Percentiles rank a stretch among this genome's conserved stretches.
phyloP scores from a whole-genome alignment of 2,797 vertebrate genomes.

The Cossypha heuglini region DNA sequence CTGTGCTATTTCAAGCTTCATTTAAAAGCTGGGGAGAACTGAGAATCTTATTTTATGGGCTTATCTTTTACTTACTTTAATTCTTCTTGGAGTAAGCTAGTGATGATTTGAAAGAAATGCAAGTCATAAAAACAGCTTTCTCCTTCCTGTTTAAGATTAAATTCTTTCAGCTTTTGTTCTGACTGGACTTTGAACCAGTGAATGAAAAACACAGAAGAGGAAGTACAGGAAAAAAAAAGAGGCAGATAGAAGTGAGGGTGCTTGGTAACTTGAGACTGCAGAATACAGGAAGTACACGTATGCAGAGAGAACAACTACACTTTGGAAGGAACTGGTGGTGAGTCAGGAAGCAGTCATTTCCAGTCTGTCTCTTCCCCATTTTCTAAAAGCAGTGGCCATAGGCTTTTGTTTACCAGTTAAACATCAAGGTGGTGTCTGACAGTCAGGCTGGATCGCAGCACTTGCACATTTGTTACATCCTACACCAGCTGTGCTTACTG shows the following conservation, averaged over 20 bases:
- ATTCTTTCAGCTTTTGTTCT: constrained; percentile 7
- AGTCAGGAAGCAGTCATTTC: not conserved
- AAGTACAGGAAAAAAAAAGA: not conserved
- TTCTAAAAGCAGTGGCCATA: not conserved
- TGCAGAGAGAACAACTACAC: not conserved
- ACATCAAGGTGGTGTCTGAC: not conserved
- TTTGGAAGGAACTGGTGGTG: not conserved
- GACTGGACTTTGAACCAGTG: not conserved
- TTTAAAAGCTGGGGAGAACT: constrained; percentile 1
- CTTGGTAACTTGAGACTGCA: not conserved
- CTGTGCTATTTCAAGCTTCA: not conserved
- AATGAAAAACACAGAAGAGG: not conserved
- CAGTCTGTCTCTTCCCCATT: not conserved
- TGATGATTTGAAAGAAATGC: not conserved
- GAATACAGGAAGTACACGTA: not conserved
- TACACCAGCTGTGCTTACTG: not conserved
- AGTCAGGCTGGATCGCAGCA: not conserved
- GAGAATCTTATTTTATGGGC: not conserved
- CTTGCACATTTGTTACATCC: not conserved
- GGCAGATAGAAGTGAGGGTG: not conserved
- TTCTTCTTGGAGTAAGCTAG: not conserved
- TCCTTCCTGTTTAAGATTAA: not conserved
- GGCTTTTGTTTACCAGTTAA: not conserved
- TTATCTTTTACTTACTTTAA: not conserved
- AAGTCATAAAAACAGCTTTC: not conserved